phyloP scores from a whole-genome alignment of 2,113 vertebrate genomes.

The Ageneiosus marmoratus region DNA sequence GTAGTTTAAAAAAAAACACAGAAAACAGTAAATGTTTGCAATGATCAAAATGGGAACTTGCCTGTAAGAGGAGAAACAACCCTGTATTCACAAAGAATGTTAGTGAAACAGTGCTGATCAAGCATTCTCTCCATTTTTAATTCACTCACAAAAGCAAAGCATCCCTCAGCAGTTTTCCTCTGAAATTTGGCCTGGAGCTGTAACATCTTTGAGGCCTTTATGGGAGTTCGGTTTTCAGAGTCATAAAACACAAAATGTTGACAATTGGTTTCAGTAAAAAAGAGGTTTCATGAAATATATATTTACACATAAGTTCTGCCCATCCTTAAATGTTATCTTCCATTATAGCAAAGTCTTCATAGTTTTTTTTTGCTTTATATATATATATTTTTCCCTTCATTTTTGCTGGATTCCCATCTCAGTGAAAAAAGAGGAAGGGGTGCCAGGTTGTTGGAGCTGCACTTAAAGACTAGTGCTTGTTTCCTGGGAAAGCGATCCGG shows the following conservation, averaged over 20 bases:
- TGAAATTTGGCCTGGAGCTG: neutral
- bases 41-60: neutral
- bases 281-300: neutral
- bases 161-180: constrained; percentile 9
- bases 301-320: neutral
- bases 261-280: constrained; percentile 5
- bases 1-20: neutral
- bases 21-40: neutral
- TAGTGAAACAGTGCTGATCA: constrained; percentile 21
- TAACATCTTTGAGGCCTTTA: constrained; percentile 10
- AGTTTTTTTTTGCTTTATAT: neutral
- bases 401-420: constrained; percentile 17
- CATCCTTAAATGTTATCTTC: neutral
- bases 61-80: neutral
- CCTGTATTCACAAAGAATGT: neutral
- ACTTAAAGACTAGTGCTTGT: constrained; percentile 78
- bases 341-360: neutral
- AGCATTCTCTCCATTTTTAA: constrained; percentile 13
- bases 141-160: constrained; percentile 21
- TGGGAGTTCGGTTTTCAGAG: constrained; percentile 24
- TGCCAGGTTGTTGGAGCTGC: constrained; percentile 69
- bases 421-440: constrained; percentile 64
- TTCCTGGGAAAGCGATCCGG: constrained; percentile 87
- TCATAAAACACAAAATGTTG: constrained; percentile 14
- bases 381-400: constrained; percentile 1